Evolutionary conservation across 1,140 invertebrate species (phyloP), one percentile per base, ranked within the genome.

Genomic region (Hylyphantes graminicola): DNA sequence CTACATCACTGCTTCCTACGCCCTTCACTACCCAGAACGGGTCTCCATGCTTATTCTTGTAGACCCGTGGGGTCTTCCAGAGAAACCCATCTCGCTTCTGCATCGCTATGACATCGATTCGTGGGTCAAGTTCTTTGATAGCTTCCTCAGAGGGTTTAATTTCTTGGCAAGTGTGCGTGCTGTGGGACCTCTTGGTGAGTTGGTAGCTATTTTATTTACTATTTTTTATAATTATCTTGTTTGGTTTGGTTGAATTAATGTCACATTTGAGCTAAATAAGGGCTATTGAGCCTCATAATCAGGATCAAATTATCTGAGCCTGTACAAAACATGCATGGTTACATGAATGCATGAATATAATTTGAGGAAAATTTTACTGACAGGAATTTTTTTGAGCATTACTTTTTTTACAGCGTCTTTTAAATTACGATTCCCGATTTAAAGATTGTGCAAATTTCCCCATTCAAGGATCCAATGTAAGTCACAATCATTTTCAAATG

Each of bases 61-160:
- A 0, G 98, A 99, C 90, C 96, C 98, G 0, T 99, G 98, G 98
- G 98, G 98, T 21, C 97, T 98, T 89, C 93, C 95, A 0, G 95
- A 97, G 88, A 93, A 92, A 87, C 95, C 96, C 0, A 86, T 90
- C 2, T 93, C 95, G 86, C 89, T 91, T 10, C 48, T 68, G 5
- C 89, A 91, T 82, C 92, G 90, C 83, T 91, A 92, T 86, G 91
- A 93, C 85, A 89, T 95, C 50, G 95, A 95, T 11, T 87, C 95
- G 1, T 96, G 95, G 95, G 92, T 95, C 0, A 93, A 93, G 86
- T 91, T 96, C 80, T 93, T 93, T 8, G 93, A 92, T 15, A 88
- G 88, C 17, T 91, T 95, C 0, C 88, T 97, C 9, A 93, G 94
- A 86, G 95, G 95, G 0, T 93, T 98, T n/a, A 98, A 98, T 93